Evolutionary conservation across 2,113 vertebrate species (phyloP).

Genomic region (Galeopterus variegatus): DNA sequence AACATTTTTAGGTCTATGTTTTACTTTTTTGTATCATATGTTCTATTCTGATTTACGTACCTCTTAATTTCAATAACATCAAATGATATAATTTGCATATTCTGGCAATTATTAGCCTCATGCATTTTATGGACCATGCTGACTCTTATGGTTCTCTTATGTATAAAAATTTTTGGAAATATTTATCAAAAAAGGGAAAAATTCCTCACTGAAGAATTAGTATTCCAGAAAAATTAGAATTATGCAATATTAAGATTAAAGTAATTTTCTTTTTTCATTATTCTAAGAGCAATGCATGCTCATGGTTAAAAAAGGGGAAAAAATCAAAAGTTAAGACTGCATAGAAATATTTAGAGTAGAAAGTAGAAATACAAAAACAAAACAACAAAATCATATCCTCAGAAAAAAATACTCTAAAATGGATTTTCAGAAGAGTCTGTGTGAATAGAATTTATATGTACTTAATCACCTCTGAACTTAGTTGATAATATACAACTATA

Average conservation of each 20-base stretch:
- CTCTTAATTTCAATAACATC: not conserved
- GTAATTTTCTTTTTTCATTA: slow-evolving; percentile 13
- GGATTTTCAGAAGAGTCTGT: not conserved
- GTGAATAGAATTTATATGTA: slow-evolving; percentile 24
- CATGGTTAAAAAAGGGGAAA: not conserved
- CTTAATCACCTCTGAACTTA: not conserved
- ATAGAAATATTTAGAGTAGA: slow-evolving; percentile 8
- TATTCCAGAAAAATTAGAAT: not conserved
- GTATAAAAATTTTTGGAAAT: slow-evolving; percentile 19
- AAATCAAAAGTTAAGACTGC: not conserved
- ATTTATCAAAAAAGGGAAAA: not conserved
- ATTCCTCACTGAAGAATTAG: not conserved
- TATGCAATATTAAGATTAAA: not conserved
- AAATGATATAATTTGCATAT: not conserved
- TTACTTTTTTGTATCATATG: slow-evolving; percentile 63
- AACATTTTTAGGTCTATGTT: slow-evolving; percentile 18
- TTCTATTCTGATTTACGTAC: slow-evolving; percentile 51
- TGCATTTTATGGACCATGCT: not conserved
- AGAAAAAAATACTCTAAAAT: not conserved
- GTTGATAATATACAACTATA: not conserved
- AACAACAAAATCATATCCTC: not conserved
- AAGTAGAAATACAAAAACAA: not conserved
- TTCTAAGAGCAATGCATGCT: not conserved
- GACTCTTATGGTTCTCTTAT: not conserved
- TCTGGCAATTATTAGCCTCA: slow-evolving; percentile 31